phyloP scores from a whole-genome alignment of 2,888 invertebrate genomes.

The Machimus atricapillus region DNA sequence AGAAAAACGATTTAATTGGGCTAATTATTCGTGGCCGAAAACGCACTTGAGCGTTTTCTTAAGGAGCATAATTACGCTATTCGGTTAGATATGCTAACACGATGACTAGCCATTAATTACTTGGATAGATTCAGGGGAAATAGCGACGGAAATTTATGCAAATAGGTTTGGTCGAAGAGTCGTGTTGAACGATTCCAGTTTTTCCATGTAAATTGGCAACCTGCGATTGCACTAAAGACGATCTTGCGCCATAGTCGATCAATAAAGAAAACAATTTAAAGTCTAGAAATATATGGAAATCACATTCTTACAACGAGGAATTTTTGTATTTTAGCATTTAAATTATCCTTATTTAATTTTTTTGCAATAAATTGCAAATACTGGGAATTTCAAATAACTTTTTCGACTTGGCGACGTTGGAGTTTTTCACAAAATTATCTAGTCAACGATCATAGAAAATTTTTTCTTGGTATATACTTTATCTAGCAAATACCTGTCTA shows the following conservation, averaged over 20 bases:
- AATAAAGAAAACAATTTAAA: not conserved
- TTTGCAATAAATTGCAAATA: not conserved
- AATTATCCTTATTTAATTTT: not conserved
- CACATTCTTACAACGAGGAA: not conserved
- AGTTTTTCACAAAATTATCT: too few species aligned
- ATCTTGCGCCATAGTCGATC: not conserved
- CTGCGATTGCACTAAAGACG: not conserved
- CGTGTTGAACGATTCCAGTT: not conserved
- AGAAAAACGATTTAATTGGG: conserved; percentile 32
- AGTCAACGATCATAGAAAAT: too few species aligned
- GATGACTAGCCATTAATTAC: not conserved
- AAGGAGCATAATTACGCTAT: not conserved
- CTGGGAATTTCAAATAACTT: too few species aligned
- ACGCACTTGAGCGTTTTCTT: not conserved
- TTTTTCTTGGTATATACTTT: too few species aligned
- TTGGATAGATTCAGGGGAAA: not conserved
- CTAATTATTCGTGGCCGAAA: conserved; percentile 1
- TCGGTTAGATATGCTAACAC: not conserved
- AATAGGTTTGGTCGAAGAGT: not conserved
- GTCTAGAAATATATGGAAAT: not conserved
- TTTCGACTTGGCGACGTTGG: too few species aligned
- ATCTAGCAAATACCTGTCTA: too few species aligned
- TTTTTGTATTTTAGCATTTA: not conserved
- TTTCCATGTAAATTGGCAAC: not conserved
- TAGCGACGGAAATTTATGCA: not conserved